Base-by-base conservation (phyloP, 2,113 vertebrate species). In the Muscicapa adusta region DNA sequence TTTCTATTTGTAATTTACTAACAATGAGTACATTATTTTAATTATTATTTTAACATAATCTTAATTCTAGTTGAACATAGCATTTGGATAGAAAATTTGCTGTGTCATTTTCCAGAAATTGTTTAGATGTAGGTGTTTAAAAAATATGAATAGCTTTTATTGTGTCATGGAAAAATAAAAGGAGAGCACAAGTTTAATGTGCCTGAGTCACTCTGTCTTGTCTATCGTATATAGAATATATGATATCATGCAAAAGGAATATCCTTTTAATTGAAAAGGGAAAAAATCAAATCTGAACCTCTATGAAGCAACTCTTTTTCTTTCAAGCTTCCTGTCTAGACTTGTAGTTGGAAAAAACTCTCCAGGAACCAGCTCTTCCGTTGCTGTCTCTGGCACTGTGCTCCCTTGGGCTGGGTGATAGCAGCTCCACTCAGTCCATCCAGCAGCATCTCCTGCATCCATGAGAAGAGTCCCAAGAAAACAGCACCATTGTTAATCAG, bases 291-390 rank as follows among this genome's bases (percentile, higher is more conserved):
- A 67, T 62, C 45, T 54, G 36, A 88, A 40, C 33, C 45, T 45
- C 47, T 67, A 2, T 40, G 86, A 93, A 89, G 82, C 67, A 84
- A 45, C 36, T 80, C 57, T 56, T 73, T 85, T 95, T 96, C 88
- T 90, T 90, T 74, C 85, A 96, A 87, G 65, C 82, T 97, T 97
- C 96, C 96, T 97, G 95, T 97, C 95, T 97, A 96, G 96, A 96
- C 96, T 88, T 86, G 14, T 56, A 86, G 82, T 81, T 89, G 91
- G 75, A 77, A 91, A 80, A 76, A 91, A 5, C 19, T 76, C 71
- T 74, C 47, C 88, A 90, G 91, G 85, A 95, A 80, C 81, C 0
- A 0, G 13, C 66, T 94, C 45, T 88, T 94, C 88, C 38, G n/a
- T 60, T 6, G 6, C 85, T 88, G 85, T 90, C 87, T 77, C 36